Conservation (phyloP, 2,888 invertebrate genomes). For the Conchocele bisecta region DNA sequence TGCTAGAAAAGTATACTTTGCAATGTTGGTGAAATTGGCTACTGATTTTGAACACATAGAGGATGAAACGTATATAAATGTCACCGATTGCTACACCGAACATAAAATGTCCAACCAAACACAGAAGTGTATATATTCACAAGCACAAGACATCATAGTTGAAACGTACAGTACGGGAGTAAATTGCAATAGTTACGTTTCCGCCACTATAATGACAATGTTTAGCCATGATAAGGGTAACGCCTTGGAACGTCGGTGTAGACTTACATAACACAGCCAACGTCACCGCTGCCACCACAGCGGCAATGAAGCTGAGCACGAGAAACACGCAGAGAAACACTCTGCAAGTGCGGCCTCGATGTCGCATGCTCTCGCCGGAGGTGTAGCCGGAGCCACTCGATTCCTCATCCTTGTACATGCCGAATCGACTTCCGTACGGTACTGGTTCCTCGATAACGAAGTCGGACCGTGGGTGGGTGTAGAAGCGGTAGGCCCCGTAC, state of each 20-base stretch:
- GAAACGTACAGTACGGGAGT: neutral
- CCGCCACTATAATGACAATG: no score
- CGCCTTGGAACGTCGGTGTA: neutral
- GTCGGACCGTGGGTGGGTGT: conserved; percentile 50
- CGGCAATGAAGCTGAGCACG: conserved; percentile 57
- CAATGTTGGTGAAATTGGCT: no score
- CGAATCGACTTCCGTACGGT: conserved; percentile 27
- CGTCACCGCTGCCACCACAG: conserved; percentile 57
- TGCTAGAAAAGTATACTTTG: no score
- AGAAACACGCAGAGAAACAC: conserved; percentile 61
- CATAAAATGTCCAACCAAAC: no score
- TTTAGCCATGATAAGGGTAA: no score
- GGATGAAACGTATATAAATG: no score
- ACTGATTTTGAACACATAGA: no score
- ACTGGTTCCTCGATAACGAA: conserved; percentile 54
- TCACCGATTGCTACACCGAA: no score
- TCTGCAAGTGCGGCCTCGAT: conserved; percentile 56
- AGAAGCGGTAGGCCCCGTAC: conserved; percentile 55
- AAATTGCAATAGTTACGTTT: no score
- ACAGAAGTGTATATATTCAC: neutral
- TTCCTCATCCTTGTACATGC: conserved; percentile 58
- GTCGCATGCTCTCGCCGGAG: conserved; percentile 53
- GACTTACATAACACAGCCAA: conserved; percentile 63
- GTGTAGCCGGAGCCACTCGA: conserved; percentile 57
- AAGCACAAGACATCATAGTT: neutral